phyloP scores from a whole-genome alignment of 2,888 invertebrate genomes.

The Meiosimyza platycephala region DNA sequence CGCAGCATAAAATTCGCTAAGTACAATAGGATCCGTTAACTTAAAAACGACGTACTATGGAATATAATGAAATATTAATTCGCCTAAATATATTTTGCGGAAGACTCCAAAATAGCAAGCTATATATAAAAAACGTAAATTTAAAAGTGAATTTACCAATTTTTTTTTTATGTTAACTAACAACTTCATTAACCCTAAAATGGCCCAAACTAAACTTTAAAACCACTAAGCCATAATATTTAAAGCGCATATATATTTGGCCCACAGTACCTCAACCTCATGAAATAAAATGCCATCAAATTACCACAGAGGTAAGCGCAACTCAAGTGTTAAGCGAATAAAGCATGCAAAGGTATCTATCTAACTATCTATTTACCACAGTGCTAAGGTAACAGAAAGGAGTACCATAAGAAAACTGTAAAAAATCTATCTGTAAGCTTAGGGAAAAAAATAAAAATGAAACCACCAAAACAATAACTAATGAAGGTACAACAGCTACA shows the following conservation, averaged over 20 bases:
- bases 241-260: too few relatives aligned
- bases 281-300: conserved; percentile 22
- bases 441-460: neutral
- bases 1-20: too few relatives aligned
- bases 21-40: too few relatives aligned
- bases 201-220: too few relatives aligned
- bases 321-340: conserved; percentile 42
- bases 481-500: conserved; percentile 45
- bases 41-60: too few relatives aligned
- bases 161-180: too few relatives aligned
- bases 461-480: neutral
- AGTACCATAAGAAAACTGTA: neutral
- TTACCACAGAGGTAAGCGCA: conserved; percentile 18
- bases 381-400: conserved; percentile 2
- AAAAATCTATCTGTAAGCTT: neutral
- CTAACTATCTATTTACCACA: neutral
- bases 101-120: neutral
- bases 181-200: too few relatives aligned
- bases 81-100: neutral
- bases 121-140: neutral
- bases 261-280: neutral
- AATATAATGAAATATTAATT: too few relatives aligned
- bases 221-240: too few relatives aligned
- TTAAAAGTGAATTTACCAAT: neutral
- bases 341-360: neutral